Conservation (phyloP, 2,797 vertebrate species). For the Syngnathus rostellatus region DNA sequence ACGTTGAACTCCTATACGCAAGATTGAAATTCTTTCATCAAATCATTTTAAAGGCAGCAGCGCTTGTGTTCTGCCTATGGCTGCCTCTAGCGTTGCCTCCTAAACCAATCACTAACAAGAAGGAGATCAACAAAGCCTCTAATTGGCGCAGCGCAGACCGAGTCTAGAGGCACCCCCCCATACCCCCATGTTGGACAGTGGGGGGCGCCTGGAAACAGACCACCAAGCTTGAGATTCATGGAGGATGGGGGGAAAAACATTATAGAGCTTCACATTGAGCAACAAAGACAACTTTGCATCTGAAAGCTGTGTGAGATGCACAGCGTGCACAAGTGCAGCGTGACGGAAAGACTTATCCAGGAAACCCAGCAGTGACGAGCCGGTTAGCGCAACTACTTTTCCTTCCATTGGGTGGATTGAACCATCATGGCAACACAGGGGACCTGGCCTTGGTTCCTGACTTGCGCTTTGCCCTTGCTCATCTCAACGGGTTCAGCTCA, state of each 20-base stretch:
- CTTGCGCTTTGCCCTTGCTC: slow-evolving; percentile 42
- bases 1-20: neutral
- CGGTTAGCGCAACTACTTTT: neutral
- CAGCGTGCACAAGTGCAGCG: neutral
- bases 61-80: neutral
- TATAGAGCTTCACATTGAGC: neutral
- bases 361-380: neutral
- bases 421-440: slow-evolving; percentile 1
- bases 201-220: slow-evolving; percentile 2
- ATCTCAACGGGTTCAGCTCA: slow-evolving; percentile 35
- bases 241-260: neutral
- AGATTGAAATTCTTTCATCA: neutral
- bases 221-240: slow-evolving; percentile 4
- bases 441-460: slow-evolving; percentile 18
- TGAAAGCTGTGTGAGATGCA: neutral
- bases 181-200: neutral
- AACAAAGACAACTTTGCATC: neutral
- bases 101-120: neutral
- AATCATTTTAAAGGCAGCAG: neutral
- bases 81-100: neutral
- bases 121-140: neutral
- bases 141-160: neutral
- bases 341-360: neutral
- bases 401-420: neutral
- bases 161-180: neutral